A percentile compares a stretch with the other conserved stretches of the same genome.
These are phyloP conservation scores for Gallinago paraguaiae DNA, from an alignment of 2,113 vertebrate species.

Conservation along the genomic window DNA sequence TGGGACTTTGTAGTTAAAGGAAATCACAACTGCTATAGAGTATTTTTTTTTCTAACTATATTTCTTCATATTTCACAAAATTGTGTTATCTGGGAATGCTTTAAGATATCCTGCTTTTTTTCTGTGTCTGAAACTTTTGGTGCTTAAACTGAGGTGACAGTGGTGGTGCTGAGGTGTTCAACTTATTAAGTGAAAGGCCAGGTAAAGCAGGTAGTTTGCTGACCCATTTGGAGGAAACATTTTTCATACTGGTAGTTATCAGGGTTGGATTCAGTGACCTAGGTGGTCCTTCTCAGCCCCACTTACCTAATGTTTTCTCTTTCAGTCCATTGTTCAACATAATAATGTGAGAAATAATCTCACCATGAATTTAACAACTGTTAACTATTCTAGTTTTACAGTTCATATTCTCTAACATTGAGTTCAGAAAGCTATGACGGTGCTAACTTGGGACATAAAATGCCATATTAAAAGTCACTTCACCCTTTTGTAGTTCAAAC, in stretches of 20 bases:
- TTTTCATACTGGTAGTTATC: neutral
- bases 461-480: neutral
- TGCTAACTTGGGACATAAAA: neutral
- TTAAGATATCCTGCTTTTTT: neutral
- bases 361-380: neutral
- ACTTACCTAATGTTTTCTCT: neutral
- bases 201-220: neutral
- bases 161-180: neutral
- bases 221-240: neutral
- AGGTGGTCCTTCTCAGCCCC: neutral
- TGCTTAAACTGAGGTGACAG: neutral
- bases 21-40: neutral
- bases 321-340: neutral
- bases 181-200: neutral
- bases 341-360: neutral
- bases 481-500: neutral
- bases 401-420: neutral
- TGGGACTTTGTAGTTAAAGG: neutral
- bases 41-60: neutral
- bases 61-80: neutral
- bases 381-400: neutral
- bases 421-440: neutral
- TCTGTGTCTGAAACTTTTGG: neutral
- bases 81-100: neutral
- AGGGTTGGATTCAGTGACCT: neutral